A percentile compares a stretch with the other conserved stretches of the same genome.
phyloP scores from a whole-genome alignment of 1,140 invertebrate genomes.

The Cepaea nemoralis region DNA sequence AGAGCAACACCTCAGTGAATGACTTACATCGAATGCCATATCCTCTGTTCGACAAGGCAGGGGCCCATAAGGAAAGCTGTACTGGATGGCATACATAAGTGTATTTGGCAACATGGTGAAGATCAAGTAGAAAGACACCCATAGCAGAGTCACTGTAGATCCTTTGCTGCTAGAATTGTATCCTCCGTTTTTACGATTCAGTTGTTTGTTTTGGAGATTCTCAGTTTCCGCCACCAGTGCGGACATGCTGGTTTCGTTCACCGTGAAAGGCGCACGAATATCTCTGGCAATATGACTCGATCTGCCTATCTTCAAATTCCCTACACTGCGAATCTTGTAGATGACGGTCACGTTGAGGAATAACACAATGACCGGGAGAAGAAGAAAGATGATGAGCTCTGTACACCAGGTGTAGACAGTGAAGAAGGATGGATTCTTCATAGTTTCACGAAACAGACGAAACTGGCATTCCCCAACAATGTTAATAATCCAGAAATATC shows the following conservation, averaged over 20 bases:
- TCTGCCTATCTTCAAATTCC: conserved; percentile 36
- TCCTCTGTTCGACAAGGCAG: conserved; percentile 31
- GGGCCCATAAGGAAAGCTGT: conserved; percentile 11
- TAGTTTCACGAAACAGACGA: neutral
- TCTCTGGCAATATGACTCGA: neutral
- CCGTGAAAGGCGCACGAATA: neutral
- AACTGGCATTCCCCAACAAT: conserved; percentile 31
- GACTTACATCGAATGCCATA: conserved; percentile 19
- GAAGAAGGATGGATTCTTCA: conserved; percentile 43
- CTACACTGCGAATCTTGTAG: conserved; percentile 43
- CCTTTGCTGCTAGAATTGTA: conserved; percentile 40
- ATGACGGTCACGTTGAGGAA: conserved; percentile 61
- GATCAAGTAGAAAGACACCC: conserved; percentile 65
- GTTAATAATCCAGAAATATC: conserved; percentile 52
- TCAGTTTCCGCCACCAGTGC: neutral
- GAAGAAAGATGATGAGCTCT: conserved; percentile 60
- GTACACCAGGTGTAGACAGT: conserved; percentile 58
- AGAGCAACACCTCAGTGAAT: no score
- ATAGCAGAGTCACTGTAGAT: conserved; percentile 60
- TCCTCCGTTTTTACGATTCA: neutral
- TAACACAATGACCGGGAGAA: conserved; percentile 58
- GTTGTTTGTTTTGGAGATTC: neutral
- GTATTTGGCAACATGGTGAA: conserved; percentile 63
- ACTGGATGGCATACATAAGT: conserved; percentile 55
- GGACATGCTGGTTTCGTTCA: neutral